Evolutionary conservation across 64 coral and sea anemone species (phyloP), one percentile per base, ranked within the genome.

Genomic region (Astreopora myriophthalma): DNA sequence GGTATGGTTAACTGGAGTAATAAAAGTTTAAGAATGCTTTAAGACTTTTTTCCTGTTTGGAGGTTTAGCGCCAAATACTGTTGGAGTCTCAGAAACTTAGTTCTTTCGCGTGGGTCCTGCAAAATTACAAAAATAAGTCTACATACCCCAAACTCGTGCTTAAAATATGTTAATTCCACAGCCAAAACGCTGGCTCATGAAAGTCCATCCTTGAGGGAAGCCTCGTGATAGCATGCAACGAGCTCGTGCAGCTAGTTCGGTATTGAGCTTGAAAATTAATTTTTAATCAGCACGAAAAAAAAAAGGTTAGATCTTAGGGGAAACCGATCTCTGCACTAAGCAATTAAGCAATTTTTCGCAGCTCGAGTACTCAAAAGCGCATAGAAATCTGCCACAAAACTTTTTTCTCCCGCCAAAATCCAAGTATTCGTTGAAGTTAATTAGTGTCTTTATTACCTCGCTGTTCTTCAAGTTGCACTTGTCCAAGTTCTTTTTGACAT

Each of bases 361-460:
- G 19, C 16, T 36, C 32, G 0, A 0, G 20, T 11, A 2, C 2
- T 1, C 0, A 24, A 3, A 35, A 64, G 34, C 5, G 34, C 10
- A 34, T 4, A 34, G 9, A 16, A 13, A n/a, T 8, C 19, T 14
- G 34, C 1, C 20, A 10, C 1, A 33, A 38, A 36, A 38, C 3
- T 60, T 62, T 80, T 65, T 48, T 38, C 57, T 83, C 57, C 79
- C 79, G 79, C 79, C 79, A 83, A 83, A 83, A 64, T 40, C 14
- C 10, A 34, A 80, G 27, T 17, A 7, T 3, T 34, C 20, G 48
- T 83, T 83, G 10, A 0, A 1, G 19, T 24, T 2, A 23, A 30
- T 38, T n/a, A n/a, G n/a, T n/a, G 11, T 62, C 13, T 24, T 30
- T 23, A 64, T 28, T 33, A 81, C 79, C 79, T 83, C 57, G 55